A percentile compares a stretch with the other conserved stretches of the same genome.
Conservation (phyloP, 2,113 vertebrate species). For the Clarias batrachus region DNA sequence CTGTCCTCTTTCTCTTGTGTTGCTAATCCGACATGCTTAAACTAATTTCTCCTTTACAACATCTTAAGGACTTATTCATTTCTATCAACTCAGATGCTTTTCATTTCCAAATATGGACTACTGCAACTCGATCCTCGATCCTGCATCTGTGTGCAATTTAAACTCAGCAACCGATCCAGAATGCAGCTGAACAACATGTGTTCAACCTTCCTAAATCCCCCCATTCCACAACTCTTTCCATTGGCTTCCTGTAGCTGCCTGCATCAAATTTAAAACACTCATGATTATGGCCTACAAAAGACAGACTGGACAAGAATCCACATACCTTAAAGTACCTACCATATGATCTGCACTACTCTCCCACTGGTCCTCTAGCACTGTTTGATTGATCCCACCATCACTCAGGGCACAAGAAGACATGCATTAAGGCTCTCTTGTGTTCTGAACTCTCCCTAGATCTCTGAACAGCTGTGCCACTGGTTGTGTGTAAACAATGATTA, state of each 20-base stretch:
- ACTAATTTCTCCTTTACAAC: not conserved
- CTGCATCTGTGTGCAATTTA: not conserved
- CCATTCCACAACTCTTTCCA: not conserved
- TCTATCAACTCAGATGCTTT: not conserved
- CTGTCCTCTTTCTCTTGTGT: no score
- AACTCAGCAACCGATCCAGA: not conserved
- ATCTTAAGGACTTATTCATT: not conserved
- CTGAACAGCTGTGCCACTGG: no score
- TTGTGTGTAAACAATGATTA: no score
- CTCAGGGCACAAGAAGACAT: not conserved
- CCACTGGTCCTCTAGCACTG: not conserved
- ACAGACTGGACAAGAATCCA: not conserved
- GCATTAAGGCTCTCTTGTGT: not conserved
- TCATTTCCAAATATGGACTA: not conserved
- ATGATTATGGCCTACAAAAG: not conserved
- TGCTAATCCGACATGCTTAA: not conserved
- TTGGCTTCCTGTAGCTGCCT: not conserved
- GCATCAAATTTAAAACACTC: not conserved
- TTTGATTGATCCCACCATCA: not conserved
- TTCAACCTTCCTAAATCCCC: not conserved
- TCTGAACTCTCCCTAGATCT: no score
- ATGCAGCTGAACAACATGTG: not conserved
- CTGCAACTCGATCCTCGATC: not conserved
- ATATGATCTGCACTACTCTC: not conserved
- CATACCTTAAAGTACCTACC: not conserved